Evolutionary conservation across 37 sponge, comb jelly and placozoan species (phyloP).

Genomic region (Corticium candelabrum): DNA sequence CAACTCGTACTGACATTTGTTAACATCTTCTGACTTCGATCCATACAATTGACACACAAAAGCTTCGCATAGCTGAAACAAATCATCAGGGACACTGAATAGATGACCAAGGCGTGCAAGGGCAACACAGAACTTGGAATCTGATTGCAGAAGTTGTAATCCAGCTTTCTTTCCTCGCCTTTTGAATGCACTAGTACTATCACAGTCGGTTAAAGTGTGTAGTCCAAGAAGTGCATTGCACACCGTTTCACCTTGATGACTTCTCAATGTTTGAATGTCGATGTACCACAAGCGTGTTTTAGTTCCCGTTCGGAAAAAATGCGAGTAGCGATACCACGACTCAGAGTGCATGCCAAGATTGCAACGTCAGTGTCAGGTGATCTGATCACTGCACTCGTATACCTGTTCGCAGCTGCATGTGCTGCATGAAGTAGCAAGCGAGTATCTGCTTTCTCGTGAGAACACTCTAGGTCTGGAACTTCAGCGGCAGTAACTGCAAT

Average conservation of each 20-base stretch:
- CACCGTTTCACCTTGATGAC: not conserved
- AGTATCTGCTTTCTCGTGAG: not conserved
- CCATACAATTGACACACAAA: not conserved
- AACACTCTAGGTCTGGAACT: not conserved
- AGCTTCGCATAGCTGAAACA: not conserved
- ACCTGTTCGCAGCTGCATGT: not conserved
- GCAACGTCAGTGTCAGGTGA: constrained; percentile 1
- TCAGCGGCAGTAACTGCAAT: not conserved
- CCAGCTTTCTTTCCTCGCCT: not conserved
- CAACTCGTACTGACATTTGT: not conserved
- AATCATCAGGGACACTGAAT: not conserved
- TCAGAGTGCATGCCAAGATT: not conserved
- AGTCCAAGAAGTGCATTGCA: not conserved
- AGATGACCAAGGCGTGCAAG: not conserved
- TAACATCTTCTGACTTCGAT: not conserved
- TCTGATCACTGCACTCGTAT: not conserved
- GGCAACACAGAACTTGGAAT: not conserved
- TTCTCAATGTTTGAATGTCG: not conserved
- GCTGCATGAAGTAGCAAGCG: not conserved
- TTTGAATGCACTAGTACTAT: not conserved
- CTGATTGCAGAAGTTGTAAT: not conserved
- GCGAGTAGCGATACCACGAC: not conserved
- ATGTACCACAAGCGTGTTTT: not conserved
- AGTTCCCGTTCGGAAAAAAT: not conserved
- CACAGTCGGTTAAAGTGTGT: not conserved